A percentile compares a stretch with the other conserved stretches of the same genome.
Evolutionary conservation across 1,140 invertebrate genomes (phyloP).

Genomic region (Apis mellifera): Amel_HAv3.1 CM009941.2:13055001-13055500

Average conservation of each 20-base stretch:
- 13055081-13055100: not conserved
- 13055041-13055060: not conserved
- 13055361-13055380: not conserved
- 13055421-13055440: too few species aligned
- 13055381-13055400: not conserved
- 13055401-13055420: too few species aligned
- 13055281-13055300: constrained; percentile 38
- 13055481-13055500: too few species aligned
- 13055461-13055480: not conserved
- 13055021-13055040: too few species aligned
- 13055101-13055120: constrained; percentile 79
- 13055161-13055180: constrained; percentile 99
- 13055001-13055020: too few species aligned
- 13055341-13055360: not conserved
- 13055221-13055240: constrained; percentile 98
- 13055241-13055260: constrained; percentile 84
- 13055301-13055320: not conserved
- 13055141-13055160: constrained; percentile 98
- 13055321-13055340: constrained; percentile 5
- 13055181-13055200: constrained; percentile 98
- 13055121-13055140: constrained; percentile 86
- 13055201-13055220: constrained; percentile 96
- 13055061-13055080: not conserved
- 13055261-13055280: constrained; percentile 81
- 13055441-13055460: not conserved